phyloP scores from a whole-genome alignment of 2,888 invertebrate species.

The Nowickia ferox region DNA sequence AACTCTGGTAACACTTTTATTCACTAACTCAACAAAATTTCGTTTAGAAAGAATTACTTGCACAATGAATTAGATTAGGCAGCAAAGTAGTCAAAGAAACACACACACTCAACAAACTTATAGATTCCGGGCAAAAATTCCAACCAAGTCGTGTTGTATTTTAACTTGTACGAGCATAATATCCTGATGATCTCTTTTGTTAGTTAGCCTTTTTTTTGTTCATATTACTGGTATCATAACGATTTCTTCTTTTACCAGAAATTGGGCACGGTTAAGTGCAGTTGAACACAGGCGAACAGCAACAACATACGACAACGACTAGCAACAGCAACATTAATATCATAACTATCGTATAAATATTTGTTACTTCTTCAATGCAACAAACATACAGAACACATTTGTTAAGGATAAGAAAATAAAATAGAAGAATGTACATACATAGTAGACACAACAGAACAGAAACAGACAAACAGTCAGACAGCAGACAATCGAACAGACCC shows the following conservation, averaged over 20 bases:
- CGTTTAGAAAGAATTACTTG: conserved; percentile 53
- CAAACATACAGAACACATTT: conserved; percentile 30
- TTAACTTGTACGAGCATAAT: conserved; percentile 62
- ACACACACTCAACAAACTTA: conserved; percentile 31
- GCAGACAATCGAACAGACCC: conserved; percentile 77
- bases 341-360: conserved; percentile 69
- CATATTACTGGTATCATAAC: conserved; percentile 58
- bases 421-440: conserved; percentile 29
- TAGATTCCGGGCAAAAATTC: conserved; percentile 58
- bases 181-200: conserved; percentile 64
- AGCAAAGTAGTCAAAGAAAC: conserved; percentile 48
- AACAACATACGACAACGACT: conserved; percentile 22
- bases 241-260: conserved; percentile 69
- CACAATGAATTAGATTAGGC: conserved; percentile 70
- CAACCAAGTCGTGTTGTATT: conserved; percentile 66
- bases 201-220: conserved; percentile 24
- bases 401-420: conserved; percentile 45
- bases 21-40: not conserved
- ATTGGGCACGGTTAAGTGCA: conserved; percentile 63
- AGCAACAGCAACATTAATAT: conserved; percentile 66
- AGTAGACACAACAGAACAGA: conserved; percentile 44
- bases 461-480: conserved; percentile 69
- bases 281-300: conserved; percentile 31
- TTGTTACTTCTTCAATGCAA: conserved; percentile 56
- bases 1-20: conserved; percentile 55